Evolutionary conservation across 2,797 vertebrate genomes (phyloP), one percentile per base, ranked within the genome.

Genomic region (Myiotriccus ornatus): DNA sequence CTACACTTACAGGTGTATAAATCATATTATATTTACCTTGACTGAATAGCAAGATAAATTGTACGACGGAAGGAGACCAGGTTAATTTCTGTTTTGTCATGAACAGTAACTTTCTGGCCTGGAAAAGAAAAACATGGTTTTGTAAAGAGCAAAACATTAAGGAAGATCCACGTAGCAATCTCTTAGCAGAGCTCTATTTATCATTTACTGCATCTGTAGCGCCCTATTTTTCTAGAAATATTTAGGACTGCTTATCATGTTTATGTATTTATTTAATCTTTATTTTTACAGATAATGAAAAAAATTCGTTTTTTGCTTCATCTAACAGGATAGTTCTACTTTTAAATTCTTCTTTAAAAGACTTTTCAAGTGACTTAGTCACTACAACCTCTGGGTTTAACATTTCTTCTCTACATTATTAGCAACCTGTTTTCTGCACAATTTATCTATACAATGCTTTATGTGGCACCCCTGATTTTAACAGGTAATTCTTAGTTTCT

Each of bases 11-110:
- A 63, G 28, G 14, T 14, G 3, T 28, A 37, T n/a, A 60, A 86
- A 24, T n/a, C 35, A 22, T 50, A 35, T 37, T 65, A 17, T 28
- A 41, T 41, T 96, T 98, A 99, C 99, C 99, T 99, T 96, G 99
- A 99, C 82, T 99, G 99, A 93, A 99, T 99, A 90, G 99, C 99
- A 41, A 99, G 99, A 97, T 99, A 99, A 97, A 99, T 99, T 84
- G 99, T 99, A 96, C 99, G 98, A 77, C 99, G 99, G 91, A 99
- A 99, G 14, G 99, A 99, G 11, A 99, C 99, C 90, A 99, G 97
- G 97, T 99, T 99, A 97, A 99, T 98, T 97, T 99, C 99, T 18
- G 99, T 99, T 98, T 99, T 98, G 97, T 99, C 99, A 74, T 99
- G 98, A 95, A 99, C 99, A 77, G 99, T 99, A 87, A 99, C 97